phyloP scores from a whole-genome alignment of 2,888 invertebrate species.

The Periphyllus acericola region DNA sequence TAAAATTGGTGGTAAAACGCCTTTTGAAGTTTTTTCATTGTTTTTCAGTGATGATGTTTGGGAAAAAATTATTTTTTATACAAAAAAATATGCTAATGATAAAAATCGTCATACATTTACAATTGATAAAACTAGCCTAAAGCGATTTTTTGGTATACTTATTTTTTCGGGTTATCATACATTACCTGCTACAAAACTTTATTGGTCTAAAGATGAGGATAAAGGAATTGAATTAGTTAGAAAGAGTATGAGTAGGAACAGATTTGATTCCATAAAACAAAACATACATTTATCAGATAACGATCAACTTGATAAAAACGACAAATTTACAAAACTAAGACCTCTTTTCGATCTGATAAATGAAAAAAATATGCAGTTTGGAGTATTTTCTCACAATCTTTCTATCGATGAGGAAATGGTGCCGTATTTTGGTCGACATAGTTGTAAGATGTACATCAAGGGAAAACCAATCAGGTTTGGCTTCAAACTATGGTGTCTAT shows the following conservation, averaged over 20 bases:
- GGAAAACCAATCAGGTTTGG: constrained; percentile 65
- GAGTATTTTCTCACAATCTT: constrained; percentile 11
- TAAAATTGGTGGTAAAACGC: constrained; percentile 24
- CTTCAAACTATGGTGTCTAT: constrained; percentile 65
- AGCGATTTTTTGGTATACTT: constrained; percentile 27
- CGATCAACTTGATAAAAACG: constrained; percentile 18
- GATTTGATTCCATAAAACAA: constrained; percentile 22
- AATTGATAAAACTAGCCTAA: constrained; percentile 39
- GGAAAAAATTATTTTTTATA: constrained; percentile 30
- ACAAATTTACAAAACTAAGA: constrained; percentile 25
- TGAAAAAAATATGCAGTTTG: constrained; percentile 21
- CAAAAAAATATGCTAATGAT: constrained; percentile 25
- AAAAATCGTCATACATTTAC: constrained; percentile 37
- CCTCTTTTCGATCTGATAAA: constrained; percentile 16
- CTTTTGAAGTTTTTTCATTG: constrained; percentile 18
- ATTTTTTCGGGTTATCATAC: constrained; percentile 37
- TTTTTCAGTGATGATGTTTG: constrained; percentile 26
- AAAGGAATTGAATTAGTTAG: constrained; percentile 7
- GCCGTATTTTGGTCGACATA: constrained; percentile 64
- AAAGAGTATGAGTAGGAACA: constrained; percentile 30
- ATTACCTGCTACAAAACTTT: constrained; percentile 32
- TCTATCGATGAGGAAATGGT: constrained; percentile 64
- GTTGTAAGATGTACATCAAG: constrained; percentile 64
- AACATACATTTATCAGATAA: constrained; percentile 33
- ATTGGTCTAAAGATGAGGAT: constrained; percentile 15